These are phyloP conservation scores for Bungarus multicinctus DNA, from an alignment of 2,113 vertebrate species.

Conservation along the genomic window DNA sequence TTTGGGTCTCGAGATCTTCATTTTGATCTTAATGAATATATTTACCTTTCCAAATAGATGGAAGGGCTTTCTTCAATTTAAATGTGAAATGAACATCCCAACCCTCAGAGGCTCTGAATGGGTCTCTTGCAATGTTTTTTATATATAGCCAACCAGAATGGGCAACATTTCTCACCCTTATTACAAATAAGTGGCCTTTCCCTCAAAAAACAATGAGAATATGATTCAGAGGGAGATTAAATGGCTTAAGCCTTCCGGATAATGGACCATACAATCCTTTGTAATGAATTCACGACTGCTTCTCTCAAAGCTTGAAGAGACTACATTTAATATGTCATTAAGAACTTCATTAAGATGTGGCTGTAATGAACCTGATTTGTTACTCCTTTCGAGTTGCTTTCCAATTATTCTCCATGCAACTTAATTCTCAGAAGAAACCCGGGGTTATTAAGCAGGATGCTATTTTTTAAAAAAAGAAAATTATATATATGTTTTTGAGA, in stretches of 20 bases:
- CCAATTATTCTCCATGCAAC: background rate
- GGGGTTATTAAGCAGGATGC: background rate
- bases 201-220: background rate
- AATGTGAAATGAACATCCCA: background rate
- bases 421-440: background rate
- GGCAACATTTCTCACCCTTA: too few species aligned
- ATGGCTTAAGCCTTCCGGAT: background rate
- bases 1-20: background rate
- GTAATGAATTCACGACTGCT: background rate
- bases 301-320: background rate
- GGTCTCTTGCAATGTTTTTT: background rate
- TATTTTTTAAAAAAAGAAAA: too few species aligned
- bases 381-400: background rate
- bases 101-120: background rate
- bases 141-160: background rate
- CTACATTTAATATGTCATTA: background rate
- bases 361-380: background rate
- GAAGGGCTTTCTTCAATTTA: background rate
- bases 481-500: too few species aligned
- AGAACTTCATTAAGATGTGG: conserved; percentile 12
- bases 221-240: background rate
- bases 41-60: background rate
- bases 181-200: background rate
- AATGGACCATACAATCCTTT: background rate
- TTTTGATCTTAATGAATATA: background rate